These are phyloP conservation scores for Leucania comma DNA, from an alignment of 2,888 invertebrate genomes.

Conservation along the genomic window DNA sequence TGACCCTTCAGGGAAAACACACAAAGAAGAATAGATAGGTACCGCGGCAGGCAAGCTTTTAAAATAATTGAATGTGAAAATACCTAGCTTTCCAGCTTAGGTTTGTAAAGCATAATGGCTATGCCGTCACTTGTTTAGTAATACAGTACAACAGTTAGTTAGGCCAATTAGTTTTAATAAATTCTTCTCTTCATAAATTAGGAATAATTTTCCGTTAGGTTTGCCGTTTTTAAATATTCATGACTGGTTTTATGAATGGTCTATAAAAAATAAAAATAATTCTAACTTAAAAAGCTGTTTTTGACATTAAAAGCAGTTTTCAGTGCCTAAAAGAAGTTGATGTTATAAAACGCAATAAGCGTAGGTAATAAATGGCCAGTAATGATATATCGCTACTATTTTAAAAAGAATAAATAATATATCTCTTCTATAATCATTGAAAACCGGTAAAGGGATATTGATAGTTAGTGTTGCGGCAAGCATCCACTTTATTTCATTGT, in stretches of 20 bases:
- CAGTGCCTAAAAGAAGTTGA: background rate
- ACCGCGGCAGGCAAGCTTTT: background rate
- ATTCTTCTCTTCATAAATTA: constrained; percentile 21
- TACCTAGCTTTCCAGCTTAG: background rate
- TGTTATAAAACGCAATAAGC: constrained; percentile 3
- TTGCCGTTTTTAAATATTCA: constrained; percentile 22
- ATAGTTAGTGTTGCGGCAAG: constrained; percentile 40
- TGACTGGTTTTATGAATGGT: constrained; percentile 6
- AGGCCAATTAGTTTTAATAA: constrained; percentile 30
- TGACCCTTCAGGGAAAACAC: too few relatives aligned
- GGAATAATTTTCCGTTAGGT: constrained; percentile 7
- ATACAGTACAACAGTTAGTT: constrained; percentile 14
- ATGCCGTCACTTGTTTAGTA: background rate
- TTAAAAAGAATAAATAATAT: constrained; percentile 8
- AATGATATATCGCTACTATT: constrained; percentile 3
- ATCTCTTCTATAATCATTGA: constrained; percentile 18
- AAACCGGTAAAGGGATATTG: constrained; percentile 39
- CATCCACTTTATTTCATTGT: constrained; percentile 38
- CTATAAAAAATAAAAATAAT: constrained; percentile 1
- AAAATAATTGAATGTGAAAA: background rate
- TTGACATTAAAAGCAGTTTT: background rate
- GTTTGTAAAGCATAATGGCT: constrained; percentile 16
- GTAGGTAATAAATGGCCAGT: constrained; percentile 13
- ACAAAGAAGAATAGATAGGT: too few relatives aligned
- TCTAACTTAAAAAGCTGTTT: background rate